Evolutionary conservation across 1,140 invertebrate species (phyloP), one percentile per base, ranked within the genome.

Genomic region (Temnothorax nylanderi): DNA sequence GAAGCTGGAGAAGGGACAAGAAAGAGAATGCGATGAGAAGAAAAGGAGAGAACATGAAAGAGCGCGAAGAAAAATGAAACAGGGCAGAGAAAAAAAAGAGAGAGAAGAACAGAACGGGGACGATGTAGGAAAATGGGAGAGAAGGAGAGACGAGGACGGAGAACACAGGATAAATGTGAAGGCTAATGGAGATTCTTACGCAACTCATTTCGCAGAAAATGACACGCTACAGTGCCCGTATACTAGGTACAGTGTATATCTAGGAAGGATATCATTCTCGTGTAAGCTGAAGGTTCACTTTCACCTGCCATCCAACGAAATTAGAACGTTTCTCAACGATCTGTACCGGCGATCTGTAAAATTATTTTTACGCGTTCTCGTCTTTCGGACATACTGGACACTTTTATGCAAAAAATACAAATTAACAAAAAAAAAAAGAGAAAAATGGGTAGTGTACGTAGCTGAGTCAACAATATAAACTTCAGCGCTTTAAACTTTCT

Each of bases 111-210:
- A 60, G 7, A 69, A 77, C 18, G 0, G 2, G 11, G 32, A 69
- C 34, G 64, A 60, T n/a, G 67, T 41, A 47, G 65, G 32, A 51
- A 81, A 16, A 44, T n/a, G 21, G 32, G 13, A 71, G 32, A 34
- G 44, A 54, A n/a, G 37, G n/a, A 60, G 5, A 56, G 47, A 26
- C 49, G 58, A 41, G 26, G 51, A 65, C 2, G 11, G 21, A 58
- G 21, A 54, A 44, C 37, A 34, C 37, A 26, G 18, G 58, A 51
- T 54, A 69, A 54, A 81, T 11, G 18, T 56, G 60, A 67, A 41
- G 62, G n/a, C 34, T 41, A 81, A 69, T 44, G 21, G 34, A 69
- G 47, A 69, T 81, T 69, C 77, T 81, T 81, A 81, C 47, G 64
- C 34, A 81, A 69, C 16, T 56, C 62, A 16, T 69, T 81, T 69